These are phyloP conservation scores for Drosophila austrosaltans DNA, from an alignment of 2,888 invertebrate species.

Conservation along the genomic window DNA sequence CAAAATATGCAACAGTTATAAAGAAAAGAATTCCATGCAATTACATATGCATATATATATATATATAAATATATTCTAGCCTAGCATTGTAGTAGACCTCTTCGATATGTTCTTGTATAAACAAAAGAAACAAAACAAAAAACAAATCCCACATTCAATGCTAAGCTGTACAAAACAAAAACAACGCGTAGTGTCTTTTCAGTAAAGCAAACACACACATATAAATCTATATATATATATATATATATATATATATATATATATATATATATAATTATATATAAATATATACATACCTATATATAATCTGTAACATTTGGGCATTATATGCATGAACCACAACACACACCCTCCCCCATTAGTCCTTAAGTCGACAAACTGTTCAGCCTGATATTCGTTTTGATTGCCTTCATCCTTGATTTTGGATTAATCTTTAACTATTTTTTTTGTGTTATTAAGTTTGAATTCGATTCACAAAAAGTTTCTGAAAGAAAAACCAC, in stretches of 20 bases:
- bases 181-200: constrained; percentile 65
- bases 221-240: background rate
- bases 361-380: constrained; percentile 12
- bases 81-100: constrained; percentile 29
- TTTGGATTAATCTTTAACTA: background rate
- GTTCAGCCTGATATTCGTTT: background rate
- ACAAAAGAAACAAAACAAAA: constrained; percentile 29
- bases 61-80: background rate
- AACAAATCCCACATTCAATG: constrained; percentile 30
- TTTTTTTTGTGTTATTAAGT: constrained; percentile 5
- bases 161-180: constrained; percentile 31
- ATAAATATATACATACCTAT: constrained; percentile 12
- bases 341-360: background rate
- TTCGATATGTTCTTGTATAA: constrained; percentile 41
- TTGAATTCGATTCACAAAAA: background rate
- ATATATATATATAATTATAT: constrained; percentile 37
- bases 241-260: background rate
- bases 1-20: constrained; percentile 49
- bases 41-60: constrained; percentile 26
- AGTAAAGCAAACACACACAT: constrained; percentile 22
- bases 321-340: constrained; percentile 9
- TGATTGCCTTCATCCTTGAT: constrained; percentile 4
- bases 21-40: constrained; percentile 50
- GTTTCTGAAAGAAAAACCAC: background rate
- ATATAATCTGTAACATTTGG: constrained; percentile 12